Evolutionary conservation across 2,797 vertebrate genomes (phyloP).

Genomic region (Lithobates pipiens): DNA sequence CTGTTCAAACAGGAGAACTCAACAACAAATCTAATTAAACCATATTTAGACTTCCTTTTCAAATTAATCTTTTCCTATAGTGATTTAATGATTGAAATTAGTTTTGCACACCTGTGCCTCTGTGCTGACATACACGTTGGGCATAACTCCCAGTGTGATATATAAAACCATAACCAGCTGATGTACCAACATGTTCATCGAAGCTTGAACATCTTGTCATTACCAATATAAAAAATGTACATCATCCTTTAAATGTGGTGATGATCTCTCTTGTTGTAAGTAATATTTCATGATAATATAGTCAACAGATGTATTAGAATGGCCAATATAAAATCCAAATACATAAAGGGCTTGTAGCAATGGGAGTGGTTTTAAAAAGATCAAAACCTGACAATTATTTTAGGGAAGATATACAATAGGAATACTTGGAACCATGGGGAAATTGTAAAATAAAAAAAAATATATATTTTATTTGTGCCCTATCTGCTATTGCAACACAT

Average conservation of each 20-base stretch:
- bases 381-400: slow-evolving; percentile 3
- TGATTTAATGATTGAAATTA: slow-evolving; percentile 57
- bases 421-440: no score
- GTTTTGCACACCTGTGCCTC: slow-evolving; percentile 58
- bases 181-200: slow-evolving; percentile 49
- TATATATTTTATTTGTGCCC: no score
- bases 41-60: slow-evolving; percentile 35
- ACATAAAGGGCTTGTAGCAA: slow-evolving; percentile 13
- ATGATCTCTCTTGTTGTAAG: slow-evolving; percentile 45
- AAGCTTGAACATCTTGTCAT: slow-evolving; percentile 57
- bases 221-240: slow-evolving; percentile 50
- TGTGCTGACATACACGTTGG: slow-evolving; percentile 43
- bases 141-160: slow-evolving; percentile 52
- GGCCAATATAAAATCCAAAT: slow-evolving; percentile 15
- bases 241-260: slow-evolving; percentile 48
- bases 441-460: neutral
- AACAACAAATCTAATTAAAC: slow-evolving; percentile 21
- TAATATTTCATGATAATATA: slow-evolving; percentile 51
- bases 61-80: slow-evolving; percentile 48
- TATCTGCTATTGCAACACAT: no score
- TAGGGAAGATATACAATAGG: neutral
- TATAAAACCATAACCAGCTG: slow-evolving; percentile 58
- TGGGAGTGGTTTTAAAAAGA: slow-evolving; percentile 24
- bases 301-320: slow-evolving; percentile 39
- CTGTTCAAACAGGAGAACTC: neutral